Evolutionary conservation across 2,113 vertebrate species (phyloP), one percentile per base, ranked within the genome.

Genomic region (Cyprinodon variegatus): DNA sequence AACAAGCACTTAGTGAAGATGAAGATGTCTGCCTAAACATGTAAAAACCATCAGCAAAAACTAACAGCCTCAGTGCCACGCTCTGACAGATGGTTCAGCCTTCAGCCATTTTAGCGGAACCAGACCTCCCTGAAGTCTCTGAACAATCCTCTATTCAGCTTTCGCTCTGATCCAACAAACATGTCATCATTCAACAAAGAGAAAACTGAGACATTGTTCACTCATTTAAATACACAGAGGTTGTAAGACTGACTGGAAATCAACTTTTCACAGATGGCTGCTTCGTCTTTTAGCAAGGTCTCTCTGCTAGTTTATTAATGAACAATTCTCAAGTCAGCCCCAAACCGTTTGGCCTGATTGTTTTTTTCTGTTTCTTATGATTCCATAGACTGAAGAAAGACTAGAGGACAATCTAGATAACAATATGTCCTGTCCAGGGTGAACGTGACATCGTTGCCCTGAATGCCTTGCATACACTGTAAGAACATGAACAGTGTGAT

Each of bases 81-180:
- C 45, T 46, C 13, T 20, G 59, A 60, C 43, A 46, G 9, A n/a
- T 57, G 15, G 50, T n/a, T 57, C 17, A 57, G 50, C 20, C 20
- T 20, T n/a, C 50, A 10, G 50, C 9, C 17, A 9, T 57, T 20
- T 20, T 61, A 37, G 29, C 79, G 79, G 79, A 85, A 79, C 37
- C 9, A 20, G 57, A 82, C 48, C 82, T 77, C 17, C 22, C 64
- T 45, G 45, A 77, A 72, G 68, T 72, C 71, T 62, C 66, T 40
- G 86, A 86, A 88, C 6, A 88, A 81, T 13, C 37, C 36, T 22
- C 62, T 9, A n/a, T n/a, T 57, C 8, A 57, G 50, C 50, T n/a
- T 80, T 83, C 65, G 68, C 85, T 78, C 83, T 71, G 38, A 83
- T 62, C 82, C 38, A 86, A 81, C 77, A 61, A 77, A 73, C 65